Base-by-base conservation (phyloP, 2,113 vertebrate genomes). In the Clarias gariepinus region DNA sequence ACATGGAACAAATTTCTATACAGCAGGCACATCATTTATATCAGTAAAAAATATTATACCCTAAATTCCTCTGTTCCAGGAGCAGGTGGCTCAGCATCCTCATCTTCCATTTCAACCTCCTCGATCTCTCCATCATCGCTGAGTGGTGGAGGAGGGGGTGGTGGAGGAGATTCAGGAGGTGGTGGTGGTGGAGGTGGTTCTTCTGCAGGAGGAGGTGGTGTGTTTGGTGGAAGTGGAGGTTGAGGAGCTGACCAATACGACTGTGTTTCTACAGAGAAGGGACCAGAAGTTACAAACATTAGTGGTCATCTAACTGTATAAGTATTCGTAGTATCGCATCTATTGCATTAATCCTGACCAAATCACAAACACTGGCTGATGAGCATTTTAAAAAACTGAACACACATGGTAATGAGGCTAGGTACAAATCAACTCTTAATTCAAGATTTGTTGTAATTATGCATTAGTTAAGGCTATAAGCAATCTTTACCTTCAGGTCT, bases 51-150 rank as follows among this genome's bases (percentile, higher is more conserved):
- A 79, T 15, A 57, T 23, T 41, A 76, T 36, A 89, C 90, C 86
- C 81, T 89, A 36, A 89, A 86, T 66, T 90, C 97, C 90, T 99
- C 98, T 0, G 97, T 99, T 89, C 98, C 98, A 0, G 98, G 98
- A 0, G 98, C 97, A 7, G 98, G 98, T 0, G 98, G 97, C 86
- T 99, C 98, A 74, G 96, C 95, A 3, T 96, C 97, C 52, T 99
- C 98, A 58, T 98, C 97, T 91, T 99, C 97, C 98, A 99, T 99
- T 91, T 99, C 98, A 80, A 99, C 98, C 90, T 99, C 98, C 92
- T 98, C 96, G 76, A 99, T 99, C 90, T 99, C 97, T 0, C 95
- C 94, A 0, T 99, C 96, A 84, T 97, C 98, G 2, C 95, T 95
- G 2, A 97, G 96, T 0, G 97, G 97, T 0, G 96, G 96, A 0